Percentiles rank a stretch among this genome's conserved stretches.
Evolutionary conservation across 2,113 vertebrate species (phyloP).

Genomic region (Antechinus flavipes): DNA sequence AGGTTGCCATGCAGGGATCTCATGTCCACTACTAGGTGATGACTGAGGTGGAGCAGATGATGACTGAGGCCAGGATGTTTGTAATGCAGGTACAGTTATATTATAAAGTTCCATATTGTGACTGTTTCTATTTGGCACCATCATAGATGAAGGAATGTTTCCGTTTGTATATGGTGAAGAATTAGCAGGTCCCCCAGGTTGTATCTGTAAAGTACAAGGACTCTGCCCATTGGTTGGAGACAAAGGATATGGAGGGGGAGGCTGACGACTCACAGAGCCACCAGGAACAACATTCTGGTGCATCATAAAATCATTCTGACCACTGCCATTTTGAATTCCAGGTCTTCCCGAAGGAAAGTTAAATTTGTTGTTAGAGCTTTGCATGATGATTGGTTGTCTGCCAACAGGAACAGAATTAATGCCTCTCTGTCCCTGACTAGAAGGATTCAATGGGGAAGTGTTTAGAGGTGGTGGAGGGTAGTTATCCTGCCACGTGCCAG

Average conservation of each 20-base stretch:
- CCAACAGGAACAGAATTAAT: conserved; percentile 92
- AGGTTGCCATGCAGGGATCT: conserved; percentile 91
- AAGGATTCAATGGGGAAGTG: conserved; percentile 81
- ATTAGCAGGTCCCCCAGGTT: conserved; percentile 88
- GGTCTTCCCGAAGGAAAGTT: conserved; percentile 91
- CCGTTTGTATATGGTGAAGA: conserved; percentile 91
- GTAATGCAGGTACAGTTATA: conserved; percentile 84
- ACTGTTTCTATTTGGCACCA: conserved; percentile 94
- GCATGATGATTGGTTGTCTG: conserved; percentile 98
- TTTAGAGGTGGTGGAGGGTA: conserved; percentile 87
- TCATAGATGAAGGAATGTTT: conserved; percentile 90
- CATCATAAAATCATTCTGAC: conserved; percentile 91
- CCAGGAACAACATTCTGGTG: conserved; percentile 87
- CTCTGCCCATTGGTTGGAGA: conserved; percentile 92
- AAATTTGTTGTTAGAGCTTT: conserved; percentile 92
- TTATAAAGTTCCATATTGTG: conserved; percentile 96
- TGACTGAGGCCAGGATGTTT: conserved; percentile 90
- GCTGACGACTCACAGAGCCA: conserved; percentile 88
- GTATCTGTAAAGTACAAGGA: conserved; percentile 92
- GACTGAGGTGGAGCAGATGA: conserved; percentile 87
- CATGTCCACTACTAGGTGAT: conserved; percentile 88
- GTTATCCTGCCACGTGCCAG: conserved; percentile 92
- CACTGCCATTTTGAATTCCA: conserved; percentile 89
- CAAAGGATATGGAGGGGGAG: conserved; percentile 93
- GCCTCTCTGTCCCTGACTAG: conserved; percentile 90